phyloP scores from a whole-genome alignment of 2,797 vertebrate species.

The Iguana delicatissima region DNA sequence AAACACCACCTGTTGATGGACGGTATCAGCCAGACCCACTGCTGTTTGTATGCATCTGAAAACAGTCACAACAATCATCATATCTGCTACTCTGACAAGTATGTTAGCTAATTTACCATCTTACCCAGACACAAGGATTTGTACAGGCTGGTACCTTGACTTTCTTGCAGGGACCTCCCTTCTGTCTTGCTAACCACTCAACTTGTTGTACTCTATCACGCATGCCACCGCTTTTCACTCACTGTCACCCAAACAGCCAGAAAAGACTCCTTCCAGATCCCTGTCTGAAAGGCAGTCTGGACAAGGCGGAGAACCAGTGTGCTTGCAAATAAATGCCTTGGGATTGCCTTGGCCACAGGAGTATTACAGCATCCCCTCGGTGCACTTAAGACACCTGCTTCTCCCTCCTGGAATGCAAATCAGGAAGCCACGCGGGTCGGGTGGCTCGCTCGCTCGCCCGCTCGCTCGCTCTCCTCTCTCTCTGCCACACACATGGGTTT shows the following conservation, averaged over 20 bases:
- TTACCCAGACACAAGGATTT: too few species aligned
- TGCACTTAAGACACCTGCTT: conserved; percentile 19
- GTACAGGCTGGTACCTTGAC: background rate
- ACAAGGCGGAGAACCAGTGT: background rate
- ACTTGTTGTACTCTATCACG: background rate
- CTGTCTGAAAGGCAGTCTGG: background rate
- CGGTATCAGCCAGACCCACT: background rate
- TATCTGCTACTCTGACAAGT: background rate
- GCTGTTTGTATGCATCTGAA: background rate
- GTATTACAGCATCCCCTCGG: conserved; percentile 14
- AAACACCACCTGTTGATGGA: conserved; percentile 60
- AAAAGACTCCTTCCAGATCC: background rate
- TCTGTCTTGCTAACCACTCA: background rate
- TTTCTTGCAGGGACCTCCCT: background rate
- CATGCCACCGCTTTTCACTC: background rate
- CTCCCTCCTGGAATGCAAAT: background rate
- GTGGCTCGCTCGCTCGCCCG: background rate
- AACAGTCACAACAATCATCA: background rate
- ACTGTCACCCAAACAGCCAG: background rate
- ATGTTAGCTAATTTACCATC: background rate
- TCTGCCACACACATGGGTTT: background rate
- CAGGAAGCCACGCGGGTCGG: background rate
- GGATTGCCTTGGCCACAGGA: background rate
- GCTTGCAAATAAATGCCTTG: background rate
- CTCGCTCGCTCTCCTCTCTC: background rate